These are phyloP conservation scores for Aphelenchoides fujianensis DNA, from an alignment of 1,140 invertebrate species.

Conservation along the genomic window DNA sequence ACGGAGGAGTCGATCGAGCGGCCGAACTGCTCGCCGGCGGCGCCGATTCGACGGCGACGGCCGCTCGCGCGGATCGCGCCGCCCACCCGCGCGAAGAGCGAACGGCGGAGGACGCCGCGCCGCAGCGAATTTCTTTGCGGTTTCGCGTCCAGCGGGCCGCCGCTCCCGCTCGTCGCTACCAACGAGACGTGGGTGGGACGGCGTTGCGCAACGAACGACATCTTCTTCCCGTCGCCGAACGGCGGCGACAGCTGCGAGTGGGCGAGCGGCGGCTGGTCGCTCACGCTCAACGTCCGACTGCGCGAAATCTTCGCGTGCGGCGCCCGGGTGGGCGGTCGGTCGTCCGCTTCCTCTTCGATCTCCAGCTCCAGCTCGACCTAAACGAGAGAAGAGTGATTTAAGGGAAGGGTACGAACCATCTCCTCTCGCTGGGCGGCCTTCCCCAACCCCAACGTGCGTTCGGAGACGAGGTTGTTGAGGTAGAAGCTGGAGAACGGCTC, in stretches of 20 bases:
- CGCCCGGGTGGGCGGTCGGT: not conserved
- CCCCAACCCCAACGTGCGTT: constrained; percentile 14
- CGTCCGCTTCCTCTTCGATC: not conserved
- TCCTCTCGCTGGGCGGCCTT: not conserved
- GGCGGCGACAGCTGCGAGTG: not conserved
- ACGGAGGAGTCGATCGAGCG: not conserved
- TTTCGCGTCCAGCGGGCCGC: not conserved
- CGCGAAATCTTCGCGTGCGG: not conserved
- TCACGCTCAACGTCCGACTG: constrained; percentile 17
- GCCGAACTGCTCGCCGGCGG: too few relatives aligned
- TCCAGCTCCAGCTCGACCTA: constrained; percentile 15
- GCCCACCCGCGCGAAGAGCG: not conserved
- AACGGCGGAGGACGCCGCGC: not conserved
- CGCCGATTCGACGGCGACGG: not conserved
- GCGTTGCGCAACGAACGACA: not conserved
- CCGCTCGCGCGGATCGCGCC: not conserved
- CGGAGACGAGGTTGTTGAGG: constrained; percentile 17
- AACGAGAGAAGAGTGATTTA: not conserved
- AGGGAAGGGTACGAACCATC: not conserved
- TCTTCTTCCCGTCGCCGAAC: too few relatives aligned
- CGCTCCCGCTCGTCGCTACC: not conserved
- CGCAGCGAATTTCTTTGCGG: not conserved
- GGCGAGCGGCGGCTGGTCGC: not conserved
- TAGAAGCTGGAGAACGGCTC: constrained; percentile 2
- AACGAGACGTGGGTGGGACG: not conserved